Base-by-base conservation (phyloP, 2,888 invertebrate species). In the Drosophila anomalata region DNA sequence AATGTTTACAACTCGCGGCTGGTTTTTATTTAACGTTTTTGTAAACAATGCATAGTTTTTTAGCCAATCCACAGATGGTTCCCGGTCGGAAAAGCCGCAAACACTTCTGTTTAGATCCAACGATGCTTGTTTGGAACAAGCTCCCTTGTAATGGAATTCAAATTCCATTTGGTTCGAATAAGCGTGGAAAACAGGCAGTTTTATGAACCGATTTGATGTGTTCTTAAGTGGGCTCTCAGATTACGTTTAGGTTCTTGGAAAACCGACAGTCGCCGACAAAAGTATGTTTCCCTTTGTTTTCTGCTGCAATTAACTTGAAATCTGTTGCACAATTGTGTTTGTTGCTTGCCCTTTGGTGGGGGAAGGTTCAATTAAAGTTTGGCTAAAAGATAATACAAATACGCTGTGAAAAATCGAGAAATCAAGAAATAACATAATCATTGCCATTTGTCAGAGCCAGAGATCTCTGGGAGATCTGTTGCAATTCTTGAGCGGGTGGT, bases 401-500 rank as follows among this genome's bases (percentile, higher is more conserved):
- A 47, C 65, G 24, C 51, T 47, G 53, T 54, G 65, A 33, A 73
- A 50, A 63, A 52, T 42, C 47, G 54, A 61, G 67, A 66, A 55
- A 44, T 42, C 47, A 61, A 61, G 67, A 66, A 55, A 44, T 55
- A 66, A 66, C 63, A 52, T 74, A 78, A 39, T 69, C 57, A 69
- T 59, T 61, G 76, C 65, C 53, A 56, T 63, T 54, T 74, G 46
- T 29, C 31, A 36, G 14, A 22, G 53, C 61, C 47, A 24, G 22
- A 24, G 4, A 4, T 24, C 22, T 24, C 20, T 17, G 26, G 33
- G 8, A 51, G 7, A 51, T 48, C 77, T 81, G 73, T 82, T 87
- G 81, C 86, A 87, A 81, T 71, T 81, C 48, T 71, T 20, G 8
- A 53, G 55, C 46, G 50, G 50, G 48, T 56, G 42, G 42, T 9